These are phyloP conservation scores for Pollenia labialis DNA, from an alignment of 2,888 invertebrate genomes.

Conservation along the genomic window DNA sequence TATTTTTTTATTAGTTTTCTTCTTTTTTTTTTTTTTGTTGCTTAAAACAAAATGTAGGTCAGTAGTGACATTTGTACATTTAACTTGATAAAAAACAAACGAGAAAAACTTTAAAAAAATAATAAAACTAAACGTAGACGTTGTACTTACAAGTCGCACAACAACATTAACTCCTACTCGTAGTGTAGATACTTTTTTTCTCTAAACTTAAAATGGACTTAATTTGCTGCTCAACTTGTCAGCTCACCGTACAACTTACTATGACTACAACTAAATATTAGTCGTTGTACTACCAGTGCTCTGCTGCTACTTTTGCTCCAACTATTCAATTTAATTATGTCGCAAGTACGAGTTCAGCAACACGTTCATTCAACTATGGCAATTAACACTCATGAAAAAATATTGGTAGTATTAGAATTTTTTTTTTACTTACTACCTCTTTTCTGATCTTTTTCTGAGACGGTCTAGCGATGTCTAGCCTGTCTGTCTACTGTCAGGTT, in stretches of 20 bases:
- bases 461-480: too few species aligned
- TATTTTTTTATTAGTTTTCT: slow-evolving; percentile 28
- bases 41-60: slow-evolving; percentile 67
- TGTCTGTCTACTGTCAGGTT: too few species aligned
- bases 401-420: not conserved
- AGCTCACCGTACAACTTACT: slow-evolving; percentile 31
- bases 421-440: too few species aligned
- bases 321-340: slow-evolving; percentile 72
- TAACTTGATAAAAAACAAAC: slow-evolving; percentile 17
- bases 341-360: slow-evolving; percentile 71
- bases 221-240: slow-evolving; percentile 62
- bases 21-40: slow-evolving; percentile 37
- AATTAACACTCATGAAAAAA: slow-evolving; percentile 23
- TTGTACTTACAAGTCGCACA: slow-evolving; percentile 3
- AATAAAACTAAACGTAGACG: slow-evolving; percentile 28
- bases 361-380: slow-evolving; percentile 63
- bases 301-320: slow-evolving; percentile 74
- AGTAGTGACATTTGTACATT: slow-evolving; percentile 69
- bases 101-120: slow-evolving; percentile 11
- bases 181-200: slow-evolving; percentile 28
- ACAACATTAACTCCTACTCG: slow-evolving; percentile 52
- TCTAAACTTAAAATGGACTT: slow-evolving; percentile 61
- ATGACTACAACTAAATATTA: slow-evolving; percentile 62
- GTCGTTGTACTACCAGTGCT: slow-evolving; percentile 60
- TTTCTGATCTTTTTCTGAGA: too few species aligned